phyloP scores from a whole-genome alignment of 2,888 invertebrate genomes.

The Prenolepis imparis region DNA sequence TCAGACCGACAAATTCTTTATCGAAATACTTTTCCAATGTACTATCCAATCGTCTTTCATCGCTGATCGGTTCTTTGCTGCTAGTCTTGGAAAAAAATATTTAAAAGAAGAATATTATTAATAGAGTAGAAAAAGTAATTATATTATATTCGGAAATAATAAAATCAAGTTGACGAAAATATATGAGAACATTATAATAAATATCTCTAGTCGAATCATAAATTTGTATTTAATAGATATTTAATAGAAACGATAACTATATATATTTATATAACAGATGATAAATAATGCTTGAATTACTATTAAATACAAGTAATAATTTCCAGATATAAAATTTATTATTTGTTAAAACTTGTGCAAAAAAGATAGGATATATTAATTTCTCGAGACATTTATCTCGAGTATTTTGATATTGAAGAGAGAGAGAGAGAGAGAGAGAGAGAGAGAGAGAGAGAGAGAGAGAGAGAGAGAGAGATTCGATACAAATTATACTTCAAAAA shows the following conservation, averaged over 20 bases:
- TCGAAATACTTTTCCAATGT: slow-evolving; percentile 63
- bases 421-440: too few species aligned
- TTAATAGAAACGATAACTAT: neutral
- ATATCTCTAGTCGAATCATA: neutral
- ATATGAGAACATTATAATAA: neutral
- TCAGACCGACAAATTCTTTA: slow-evolving; percentile 67
- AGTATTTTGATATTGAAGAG: neutral
- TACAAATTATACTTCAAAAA: too few species aligned
- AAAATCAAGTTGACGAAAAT: neutral
- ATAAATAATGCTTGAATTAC: neutral
- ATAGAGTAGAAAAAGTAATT: neutral
- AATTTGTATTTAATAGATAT: neutral
- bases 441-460: too few species aligned
- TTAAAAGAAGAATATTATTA: neutral
- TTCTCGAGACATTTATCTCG: neutral
- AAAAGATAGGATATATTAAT: neutral
- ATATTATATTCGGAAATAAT: slow-evolving; percentile 1
- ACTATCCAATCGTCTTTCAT: slow-evolving; percentile 61
- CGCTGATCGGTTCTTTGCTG: slow-evolving; percentile 67
- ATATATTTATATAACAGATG: neutral
- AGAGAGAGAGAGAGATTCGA: neutral
- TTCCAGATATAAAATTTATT: neutral
- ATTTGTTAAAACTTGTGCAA: neutral
- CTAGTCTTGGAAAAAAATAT: slow-evolving; percentile 62
- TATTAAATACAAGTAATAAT: neutral